phyloP scores from a whole-genome alignment of 2,888 invertebrate species.

The Unio delphinus region DNA sequence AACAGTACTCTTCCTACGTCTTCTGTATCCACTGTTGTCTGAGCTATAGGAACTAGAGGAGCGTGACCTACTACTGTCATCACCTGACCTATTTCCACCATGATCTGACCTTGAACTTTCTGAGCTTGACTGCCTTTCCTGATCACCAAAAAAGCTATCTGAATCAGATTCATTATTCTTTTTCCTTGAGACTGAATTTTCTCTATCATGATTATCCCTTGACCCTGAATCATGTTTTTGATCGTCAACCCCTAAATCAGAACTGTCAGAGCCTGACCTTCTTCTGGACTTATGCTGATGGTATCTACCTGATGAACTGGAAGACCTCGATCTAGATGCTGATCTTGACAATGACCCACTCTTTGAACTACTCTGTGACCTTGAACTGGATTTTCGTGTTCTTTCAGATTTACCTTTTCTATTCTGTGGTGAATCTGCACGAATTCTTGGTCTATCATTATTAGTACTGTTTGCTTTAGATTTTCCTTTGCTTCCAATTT shows the following conservation, averaged over 20 bases:
- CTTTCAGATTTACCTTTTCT: conserved; percentile 10
- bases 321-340: conserved; percentile 1
- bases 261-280: conserved; percentile 11
- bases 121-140: too few relatives aligned
- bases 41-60: too few relatives aligned
- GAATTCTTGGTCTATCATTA: conserved; percentile 18
- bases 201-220: conserved; percentile 3
- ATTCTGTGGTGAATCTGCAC: too few relatives aligned
- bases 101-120: too few relatives aligned
- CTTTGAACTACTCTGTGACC: conserved; percentile 22
- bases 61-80: too few relatives aligned
- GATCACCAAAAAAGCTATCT: too few relatives aligned
- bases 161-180: conserved; percentile 1
- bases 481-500: conserved; percentile 20
- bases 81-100: too few relatives aligned
- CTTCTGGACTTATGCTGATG: not conserved
- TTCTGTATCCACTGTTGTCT: too few relatives aligned
- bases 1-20: too few relatives aligned
- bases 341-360: conserved; percentile 28
- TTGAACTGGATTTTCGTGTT: conserved; percentile 12
- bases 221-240: too few relatives aligned
- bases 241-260: conserved; percentile 1
- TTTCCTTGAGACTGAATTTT: conserved; percentile 6
- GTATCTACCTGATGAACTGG: not conserved
- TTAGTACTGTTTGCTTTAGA: conserved; percentile 8